phyloP scores from a whole-genome alignment of 2,797 vertebrate species.

The Podarcis siculus region DNA sequence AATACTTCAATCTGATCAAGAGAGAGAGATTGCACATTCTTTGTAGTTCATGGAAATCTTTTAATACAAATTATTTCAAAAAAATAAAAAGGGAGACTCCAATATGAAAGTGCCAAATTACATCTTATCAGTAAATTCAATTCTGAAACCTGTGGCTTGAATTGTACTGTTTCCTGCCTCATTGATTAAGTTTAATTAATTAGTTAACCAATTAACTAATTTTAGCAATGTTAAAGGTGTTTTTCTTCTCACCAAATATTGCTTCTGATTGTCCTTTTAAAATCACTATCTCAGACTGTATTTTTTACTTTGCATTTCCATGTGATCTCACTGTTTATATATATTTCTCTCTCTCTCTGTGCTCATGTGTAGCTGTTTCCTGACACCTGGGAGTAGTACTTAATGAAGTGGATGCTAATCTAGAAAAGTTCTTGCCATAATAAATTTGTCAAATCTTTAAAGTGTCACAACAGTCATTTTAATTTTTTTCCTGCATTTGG shows the following conservation, averaged over 20 bases:
- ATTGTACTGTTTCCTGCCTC: background rate
- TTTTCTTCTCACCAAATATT: background rate
- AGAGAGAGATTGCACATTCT: too few relatives aligned
- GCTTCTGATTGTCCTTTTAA: background rate
- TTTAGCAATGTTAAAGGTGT: background rate
- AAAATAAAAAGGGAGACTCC: background rate
- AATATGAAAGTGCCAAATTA: background rate
- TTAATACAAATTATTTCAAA: too few relatives aligned
- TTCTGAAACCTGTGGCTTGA: background rate
- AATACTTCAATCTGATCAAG: too few relatives aligned
- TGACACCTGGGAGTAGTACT: background rate
- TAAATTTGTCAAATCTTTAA: background rate
- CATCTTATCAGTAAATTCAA: background rate
- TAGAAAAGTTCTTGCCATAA: background rate
- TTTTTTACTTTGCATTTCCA: background rate
- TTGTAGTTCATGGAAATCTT: too few relatives aligned
- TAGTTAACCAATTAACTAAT: background rate
- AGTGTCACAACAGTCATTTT: background rate
- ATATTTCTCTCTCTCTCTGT: background rate
- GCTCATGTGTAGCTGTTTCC: background rate
- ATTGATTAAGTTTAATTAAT: background rate
- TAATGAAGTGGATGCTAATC: background rate
- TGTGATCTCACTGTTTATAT: background rate
- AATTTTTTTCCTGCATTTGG: too few relatives aligned
- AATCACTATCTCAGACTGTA: background rate